Conservation (phyloP, 2,797 vertebrate species). For the Acanthopagrus latus region DNA sequence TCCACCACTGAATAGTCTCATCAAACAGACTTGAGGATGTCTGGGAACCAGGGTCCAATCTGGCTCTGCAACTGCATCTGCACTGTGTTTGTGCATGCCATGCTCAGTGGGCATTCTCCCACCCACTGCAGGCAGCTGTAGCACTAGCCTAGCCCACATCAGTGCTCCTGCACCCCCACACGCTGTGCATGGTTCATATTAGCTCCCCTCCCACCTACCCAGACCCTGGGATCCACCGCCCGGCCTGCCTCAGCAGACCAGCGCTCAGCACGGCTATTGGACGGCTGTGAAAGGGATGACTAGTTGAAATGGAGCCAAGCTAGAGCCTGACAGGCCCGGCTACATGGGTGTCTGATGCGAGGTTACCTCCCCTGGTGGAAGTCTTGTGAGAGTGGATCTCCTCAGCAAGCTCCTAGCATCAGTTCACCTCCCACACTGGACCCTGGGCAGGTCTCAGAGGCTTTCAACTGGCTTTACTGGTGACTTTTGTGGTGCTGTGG, state of each 20-base stretch:
- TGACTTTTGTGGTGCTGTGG: conserved; percentile 5
- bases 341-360: conserved; percentile 45
- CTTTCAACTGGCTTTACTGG: conserved; percentile 10
- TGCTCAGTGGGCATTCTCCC: conserved; percentile 79
- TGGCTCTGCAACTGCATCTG: conserved; percentile 64
- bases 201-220: conserved; percentile 71
- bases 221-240: conserved; percentile 57
- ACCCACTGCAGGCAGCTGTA: conserved; percentile 78
- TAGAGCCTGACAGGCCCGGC: conserved; percentile 35
- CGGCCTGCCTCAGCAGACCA: conserved; percentile 64
- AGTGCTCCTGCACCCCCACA: conserved; percentile 63
- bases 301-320: conserved; percentile 60
- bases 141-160: conserved; percentile 75
- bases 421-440: conserved; percentile 47
- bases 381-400: conserved; percentile 40
- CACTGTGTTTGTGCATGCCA: conserved; percentile 75
- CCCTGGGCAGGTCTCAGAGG: conserved; percentile 16
- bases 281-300: conserved; percentile 49
- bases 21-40: conserved; percentile 55
- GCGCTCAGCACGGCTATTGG: conserved; percentile 59
- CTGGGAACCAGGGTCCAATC: conserved; percentile 59
- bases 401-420: conserved; percentile 35
- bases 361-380: conserved; percentile 43
- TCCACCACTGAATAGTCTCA: conserved; percentile 40
- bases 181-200: conserved; percentile 78